Evolutionary conservation across 2,797 vertebrate genomes (phyloP).

Genomic region (Danio jaintianensis): DNA sequence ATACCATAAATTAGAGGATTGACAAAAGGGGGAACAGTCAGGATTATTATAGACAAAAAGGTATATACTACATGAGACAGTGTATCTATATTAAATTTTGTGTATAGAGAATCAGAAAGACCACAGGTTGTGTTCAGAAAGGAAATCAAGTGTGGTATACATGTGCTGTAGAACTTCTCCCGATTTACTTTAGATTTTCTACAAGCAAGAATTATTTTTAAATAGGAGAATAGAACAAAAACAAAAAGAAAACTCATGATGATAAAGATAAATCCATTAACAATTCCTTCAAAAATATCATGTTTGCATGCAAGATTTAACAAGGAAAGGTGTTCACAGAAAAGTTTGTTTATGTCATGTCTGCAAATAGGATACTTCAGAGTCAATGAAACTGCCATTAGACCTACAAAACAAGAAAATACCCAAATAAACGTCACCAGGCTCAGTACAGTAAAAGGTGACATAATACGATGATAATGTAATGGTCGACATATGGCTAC

Average conservation of each 20-base stretch:
- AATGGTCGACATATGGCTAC: constrained; percentile 32
- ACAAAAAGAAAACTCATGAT: neutral
- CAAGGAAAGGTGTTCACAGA: constrained; percentile 3
- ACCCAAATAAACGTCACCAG: constrained; percentile 35
- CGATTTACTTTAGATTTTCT: constrained; percentile 38
- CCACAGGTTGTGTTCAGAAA: constrained; percentile 15
- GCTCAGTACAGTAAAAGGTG: constrained; percentile 1
- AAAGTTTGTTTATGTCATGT: constrained; percentile 22
- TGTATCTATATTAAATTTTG: constrained; percentile 23
- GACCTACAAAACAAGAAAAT: neutral
- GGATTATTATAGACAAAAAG: constrained; percentile 25
- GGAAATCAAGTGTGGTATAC: constrained; percentile 30
- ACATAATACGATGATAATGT: constrained; percentile 34
- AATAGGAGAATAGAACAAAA: constrained; percentile 42
- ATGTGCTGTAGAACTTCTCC: constrained; percentile 44
- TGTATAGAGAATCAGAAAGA: constrained; percentile 16
- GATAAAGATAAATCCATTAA: neutral
- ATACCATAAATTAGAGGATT: constrained; percentile 47
- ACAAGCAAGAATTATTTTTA: constrained; percentile 32
- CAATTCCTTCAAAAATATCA: neutral
- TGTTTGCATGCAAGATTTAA: constrained; percentile 13
- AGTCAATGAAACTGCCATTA: constrained; percentile 12
- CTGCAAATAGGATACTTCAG: constrained; percentile 15
- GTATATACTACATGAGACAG: neutral
- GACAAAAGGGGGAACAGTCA: constrained; percentile 29